These are phyloP conservation scores for Spea multiplicata DNA, from an alignment of 2,113 vertebrate genomes.

Conservation along the genomic window DNA sequence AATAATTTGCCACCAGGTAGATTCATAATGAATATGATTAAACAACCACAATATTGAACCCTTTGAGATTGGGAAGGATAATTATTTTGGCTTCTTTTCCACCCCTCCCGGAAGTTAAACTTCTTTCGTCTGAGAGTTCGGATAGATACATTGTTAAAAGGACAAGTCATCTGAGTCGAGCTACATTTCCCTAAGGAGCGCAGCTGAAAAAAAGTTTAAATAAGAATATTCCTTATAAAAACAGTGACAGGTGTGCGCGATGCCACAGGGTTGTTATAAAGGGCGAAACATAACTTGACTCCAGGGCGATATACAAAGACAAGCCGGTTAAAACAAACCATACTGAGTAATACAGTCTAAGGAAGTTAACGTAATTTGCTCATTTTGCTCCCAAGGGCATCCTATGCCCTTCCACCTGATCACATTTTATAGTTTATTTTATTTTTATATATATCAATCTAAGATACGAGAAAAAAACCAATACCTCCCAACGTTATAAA, in stretches of 20 bases:
- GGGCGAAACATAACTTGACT: constrained; percentile 30
- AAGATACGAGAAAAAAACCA: too few species aligned
- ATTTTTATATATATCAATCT: too few species aligned
- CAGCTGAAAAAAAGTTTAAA: constrained; percentile 41
- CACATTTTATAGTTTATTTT: background rate
- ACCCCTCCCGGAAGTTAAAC: too few species aligned
- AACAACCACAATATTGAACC: too few species aligned
- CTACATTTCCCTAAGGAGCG: constrained; percentile 11
- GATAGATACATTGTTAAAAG: too few species aligned
- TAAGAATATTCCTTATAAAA: constrained; percentile 36
- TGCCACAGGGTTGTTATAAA: constrained; percentile 31
- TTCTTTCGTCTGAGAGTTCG: too few species aligned
- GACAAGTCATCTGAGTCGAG: background rate
- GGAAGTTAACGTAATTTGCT: constrained; percentile 13
- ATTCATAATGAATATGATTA: too few species aligned
- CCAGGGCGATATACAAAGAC: constrained; percentile 27
- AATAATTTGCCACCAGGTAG: too few species aligned
- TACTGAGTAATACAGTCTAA: constrained; percentile 21
- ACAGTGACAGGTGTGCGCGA: constrained; percentile 42
- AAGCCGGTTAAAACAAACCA: constrained; percentile 8
- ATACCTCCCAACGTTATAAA: too few species aligned
- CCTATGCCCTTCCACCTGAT: constrained; percentile 4
- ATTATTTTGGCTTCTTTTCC: too few species aligned
- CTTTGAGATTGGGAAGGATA: too few species aligned
- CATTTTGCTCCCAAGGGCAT: constrained; percentile 17